Evolutionary conservation across 2,113 vertebrate genomes (phyloP).

Genomic region (Crotalus tigris): DNA sequence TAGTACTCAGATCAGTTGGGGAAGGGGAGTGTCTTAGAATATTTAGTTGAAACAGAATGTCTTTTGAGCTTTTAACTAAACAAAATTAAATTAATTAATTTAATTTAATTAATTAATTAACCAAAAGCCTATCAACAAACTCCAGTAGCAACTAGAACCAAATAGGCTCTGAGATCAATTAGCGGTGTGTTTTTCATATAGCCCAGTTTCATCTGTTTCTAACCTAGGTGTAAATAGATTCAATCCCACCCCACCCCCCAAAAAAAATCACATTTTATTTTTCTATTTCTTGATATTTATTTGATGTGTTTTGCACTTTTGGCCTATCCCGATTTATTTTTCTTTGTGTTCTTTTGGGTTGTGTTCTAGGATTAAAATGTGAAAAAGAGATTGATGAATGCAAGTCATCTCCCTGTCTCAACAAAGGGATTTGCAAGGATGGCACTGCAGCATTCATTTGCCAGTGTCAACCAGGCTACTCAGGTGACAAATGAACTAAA

Average conservation of each 20-base stretch:
- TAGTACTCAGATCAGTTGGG: not conserved
- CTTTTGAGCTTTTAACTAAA: not conserved
- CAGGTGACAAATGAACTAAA: constrained; percentile 73
- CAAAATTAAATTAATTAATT: no score
- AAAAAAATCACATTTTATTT: not conserved
- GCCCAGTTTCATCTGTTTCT: not conserved
- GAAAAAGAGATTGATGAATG: constrained; percentile 92
- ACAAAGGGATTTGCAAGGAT: constrained; percentile 85
- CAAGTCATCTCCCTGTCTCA: constrained; percentile 84
- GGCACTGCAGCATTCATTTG: constrained; percentile 82
- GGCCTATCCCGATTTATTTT: not conserved
- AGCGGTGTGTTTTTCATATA: not conserved
- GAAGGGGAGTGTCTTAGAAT: not conserved
- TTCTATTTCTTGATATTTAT: not conserved
- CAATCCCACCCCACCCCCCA: not conserved
- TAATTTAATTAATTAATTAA: not conserved
- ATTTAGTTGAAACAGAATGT: not conserved
- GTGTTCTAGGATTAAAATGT: constrained; percentile 87
- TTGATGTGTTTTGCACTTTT: not conserved
- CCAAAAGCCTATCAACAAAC: not conserved
- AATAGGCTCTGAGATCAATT: not conserved
- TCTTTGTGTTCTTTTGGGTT: constrained; percentile 35
- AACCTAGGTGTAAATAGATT: not conserved
- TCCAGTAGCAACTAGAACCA: not conserved
- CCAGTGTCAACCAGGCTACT: constrained; percentile 84